Base-by-base conservation (phyloP, 53 echinoderm and acorn worm genomes). In the Luidia sarsii region DNA sequence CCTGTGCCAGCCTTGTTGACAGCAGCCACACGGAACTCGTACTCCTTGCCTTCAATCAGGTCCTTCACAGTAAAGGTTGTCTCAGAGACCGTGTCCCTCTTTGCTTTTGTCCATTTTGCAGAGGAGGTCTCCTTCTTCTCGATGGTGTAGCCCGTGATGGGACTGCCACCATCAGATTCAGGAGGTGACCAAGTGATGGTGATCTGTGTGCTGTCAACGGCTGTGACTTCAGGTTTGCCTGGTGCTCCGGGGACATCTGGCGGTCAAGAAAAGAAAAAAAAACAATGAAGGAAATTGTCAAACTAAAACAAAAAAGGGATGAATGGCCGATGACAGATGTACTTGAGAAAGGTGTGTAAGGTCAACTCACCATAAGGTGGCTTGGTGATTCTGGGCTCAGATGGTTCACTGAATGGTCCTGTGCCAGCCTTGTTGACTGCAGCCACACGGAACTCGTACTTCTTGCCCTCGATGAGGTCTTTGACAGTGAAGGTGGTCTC, bases 361-460 rank as follows among this genome's bases (percentile, higher is more conserved):
- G n/a, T 25, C 63, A 62, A 62, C 22, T 32, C 21, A 52, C 16
- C 21, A 52, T 52, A 20, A 18, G 90, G 90, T 38, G 90, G 82
- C 61, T 93, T 95, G 48, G 91, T 89, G 23, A 71, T 86, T 59
- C 82, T 81, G 3, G 80, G 60, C 13, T 92, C 82, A 39, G 95
- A 95, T 34, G 95, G 92, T 62, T 90, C 90, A 71, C 92, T 92
- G 33, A 74, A 90, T 22, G 95, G 95, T 56, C 95, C 95, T 64
- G 75, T 82, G 46, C 95, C 95, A 49, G 92, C 95, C 55, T 90
- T 83, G 68, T 95, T 95, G 37, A 88, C 82, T 65, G 95, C 95
- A 71, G 83, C 75, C 24, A 95, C 92, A 64, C 86, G 87, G 90
- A 95, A 95, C 69, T 92, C 86, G 46, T 95, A 95, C 64, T 87